These are phyloP conservation scores for Zaprionus inermis DNA, from an alignment of 1,140 invertebrate species.

Conservation along the genomic window DNA sequence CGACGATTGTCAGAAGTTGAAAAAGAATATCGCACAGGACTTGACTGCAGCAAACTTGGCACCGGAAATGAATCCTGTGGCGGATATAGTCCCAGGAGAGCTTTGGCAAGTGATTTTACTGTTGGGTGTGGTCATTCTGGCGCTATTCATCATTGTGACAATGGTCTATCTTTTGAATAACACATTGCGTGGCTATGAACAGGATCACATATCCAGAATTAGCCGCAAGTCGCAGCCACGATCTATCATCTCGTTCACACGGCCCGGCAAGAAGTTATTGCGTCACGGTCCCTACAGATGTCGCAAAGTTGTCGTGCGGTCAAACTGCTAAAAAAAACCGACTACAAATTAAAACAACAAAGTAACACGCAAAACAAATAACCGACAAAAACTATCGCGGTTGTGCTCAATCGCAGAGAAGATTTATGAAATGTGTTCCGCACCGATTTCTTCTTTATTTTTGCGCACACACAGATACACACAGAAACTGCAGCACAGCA, in stretches of 20 bases:
- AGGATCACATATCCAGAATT: background rate
- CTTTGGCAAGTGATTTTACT: constrained; percentile 11
- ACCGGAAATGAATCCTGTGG: background rate
- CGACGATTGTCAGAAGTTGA: constrained; percentile 53
- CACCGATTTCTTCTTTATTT: constrained; percentile 53
- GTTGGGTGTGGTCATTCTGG: background rate
- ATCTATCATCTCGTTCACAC: constrained; percentile 40
- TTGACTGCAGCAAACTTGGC: background rate
- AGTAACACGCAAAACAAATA: constrained; percentile 4
- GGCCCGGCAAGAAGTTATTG: background rate
- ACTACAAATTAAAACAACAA: constrained; percentile 50
- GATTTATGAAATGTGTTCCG: constrained; percentile 78
- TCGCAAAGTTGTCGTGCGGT: background rate
- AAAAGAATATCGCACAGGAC: constrained; percentile 32
- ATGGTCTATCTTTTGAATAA: constrained; percentile 28
- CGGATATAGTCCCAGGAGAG: background rate
- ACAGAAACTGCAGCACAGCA: constrained; percentile 21
- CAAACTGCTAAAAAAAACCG: constrained; percentile 57
- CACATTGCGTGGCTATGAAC: constrained; percentile 14
- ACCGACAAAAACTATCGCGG: constrained; percentile 28
- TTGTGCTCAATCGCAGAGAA: constrained; percentile 71
- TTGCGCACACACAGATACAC: constrained; percentile 10
- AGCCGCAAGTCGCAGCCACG: background rate
- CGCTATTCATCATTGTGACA: background rate
- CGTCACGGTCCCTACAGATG: constrained; percentile 22